Conservation (phyloP, 2,888 invertebrate species). For the Drosophila conformis region DNA sequence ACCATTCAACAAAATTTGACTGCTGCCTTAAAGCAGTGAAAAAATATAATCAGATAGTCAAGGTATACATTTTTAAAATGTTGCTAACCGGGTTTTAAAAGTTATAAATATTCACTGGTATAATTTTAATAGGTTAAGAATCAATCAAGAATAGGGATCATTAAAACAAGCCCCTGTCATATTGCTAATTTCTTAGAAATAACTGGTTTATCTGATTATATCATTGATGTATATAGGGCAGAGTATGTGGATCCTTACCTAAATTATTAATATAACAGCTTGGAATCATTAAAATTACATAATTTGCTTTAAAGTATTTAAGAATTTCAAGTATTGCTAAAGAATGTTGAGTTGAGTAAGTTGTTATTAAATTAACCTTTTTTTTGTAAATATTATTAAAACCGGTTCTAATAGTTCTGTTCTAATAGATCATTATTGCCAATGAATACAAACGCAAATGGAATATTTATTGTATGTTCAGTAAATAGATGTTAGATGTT, state of each 20-base stretch:
- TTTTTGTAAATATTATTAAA: slow-evolving; percentile 1
- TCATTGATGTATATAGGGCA: not conserved
- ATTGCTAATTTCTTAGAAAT: not conserved
- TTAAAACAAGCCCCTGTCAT: not conserved
- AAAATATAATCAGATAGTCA: not conserved
- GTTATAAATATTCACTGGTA: not conserved
- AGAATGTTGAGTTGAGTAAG: not conserved
- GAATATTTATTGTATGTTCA: not conserved
- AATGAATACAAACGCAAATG: slow-evolving; percentile 27
- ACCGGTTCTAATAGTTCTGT: slow-evolving; percentile 6
- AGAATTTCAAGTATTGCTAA: not conserved
- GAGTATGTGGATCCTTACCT: not conserved
- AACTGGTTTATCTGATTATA: not conserved
- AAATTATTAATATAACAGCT: not conserved
- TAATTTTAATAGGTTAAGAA: not conserved
- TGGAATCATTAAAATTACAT: not conserved
- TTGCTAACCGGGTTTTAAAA: not conserved
- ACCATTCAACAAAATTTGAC: not conserved
- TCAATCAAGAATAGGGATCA: not conserved
- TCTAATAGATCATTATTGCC: slow-evolving; percentile 26
- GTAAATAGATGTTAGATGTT: not conserved
- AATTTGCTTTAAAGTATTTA: not conserved
- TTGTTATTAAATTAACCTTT: not conserved
- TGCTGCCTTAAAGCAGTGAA: not conserved
- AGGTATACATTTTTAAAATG: not conserved